phyloP scores from a whole-genome alignment of 1,140 invertebrate genomes.

The Zaprionus taronus region DNA sequence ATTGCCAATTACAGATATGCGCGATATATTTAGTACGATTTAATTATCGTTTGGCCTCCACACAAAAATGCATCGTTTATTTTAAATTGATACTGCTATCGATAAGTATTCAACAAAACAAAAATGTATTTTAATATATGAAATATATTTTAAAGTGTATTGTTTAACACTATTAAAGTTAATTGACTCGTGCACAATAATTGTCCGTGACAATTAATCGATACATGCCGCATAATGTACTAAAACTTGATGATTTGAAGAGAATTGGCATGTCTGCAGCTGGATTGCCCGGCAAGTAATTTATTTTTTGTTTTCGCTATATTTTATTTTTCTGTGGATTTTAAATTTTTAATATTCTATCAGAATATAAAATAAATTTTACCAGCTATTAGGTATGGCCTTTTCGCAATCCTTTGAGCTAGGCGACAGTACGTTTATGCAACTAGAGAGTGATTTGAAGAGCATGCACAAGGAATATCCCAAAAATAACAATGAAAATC shows the following conservation, averaged over 20 bases:
- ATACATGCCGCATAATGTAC: neutral
- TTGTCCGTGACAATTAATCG: neutral
- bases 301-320: conserved; percentile 24
- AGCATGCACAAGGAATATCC: conserved; percentile 12
- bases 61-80: neutral
- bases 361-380: neutral
- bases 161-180: neutral
- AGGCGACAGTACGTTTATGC: conserved; percentile 75
- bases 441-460: conserved; percentile 61
- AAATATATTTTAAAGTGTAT: too few relatives aligned
- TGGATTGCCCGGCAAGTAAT: conserved; percentile 25
- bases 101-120: neutral
- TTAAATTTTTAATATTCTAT: conserved; percentile 1
- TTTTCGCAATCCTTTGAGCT: conserved; percentile 79
- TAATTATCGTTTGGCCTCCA: neutral
- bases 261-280: conserved; percentile 29
- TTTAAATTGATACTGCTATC: neutral
- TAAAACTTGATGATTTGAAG: neutral
- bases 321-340: conserved; percentile 4
- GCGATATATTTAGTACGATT: neutral
- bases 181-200: neutral
- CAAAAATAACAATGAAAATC: conserved; percentile 6
- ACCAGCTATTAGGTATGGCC: conserved; percentile 42
- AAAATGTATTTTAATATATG: neutral
- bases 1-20: conserved; percentile 8